Evolutionary conservation across 1,140 invertebrate species (phyloP), one percentile per base, ranked within the genome.

Genomic region (Aphis craccivora): DNA sequence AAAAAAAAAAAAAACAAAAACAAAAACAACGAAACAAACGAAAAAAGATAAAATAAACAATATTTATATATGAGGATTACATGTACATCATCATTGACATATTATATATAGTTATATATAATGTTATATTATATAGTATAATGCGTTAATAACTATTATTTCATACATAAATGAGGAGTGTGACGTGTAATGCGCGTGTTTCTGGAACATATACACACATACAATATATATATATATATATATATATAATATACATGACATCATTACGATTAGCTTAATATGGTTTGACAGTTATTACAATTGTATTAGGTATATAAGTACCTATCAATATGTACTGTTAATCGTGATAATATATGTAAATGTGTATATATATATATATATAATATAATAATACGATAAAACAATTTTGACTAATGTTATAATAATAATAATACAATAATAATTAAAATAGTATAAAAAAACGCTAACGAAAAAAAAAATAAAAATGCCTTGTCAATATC

Each of bases 151-250:
- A 90, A 90, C 89, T 67, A 90, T 90, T 90, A 55, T 90, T 90
- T 76, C 48, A 81, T 45, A 55, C 45, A 91, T 76, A 91, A 81
- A 67, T 67, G 60, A 91, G 55, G 43, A 43, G 60, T 45, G 35
- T 90, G 60, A 67, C 60, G 90, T 91, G 90, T 91, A 51, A 81
- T 25, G 87, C 87, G 67, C 51, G 45, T 86, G 37, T 83, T 37
- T 93, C 9, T 35, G 45, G 81, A 53, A 93, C 76, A 93, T 84
- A 93, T 84, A 93, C 81, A 93, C 91, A 93, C 48, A 93, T 53
- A 93, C 14, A 48, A 81, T 91, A 89, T 53, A 91, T 51, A 67
- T n/a, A 81, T 91, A 89, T 53, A 91, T 51, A 67, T n/a, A 60
- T 30, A 67, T 51, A 81, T 91, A 67, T n/a, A 67, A 91, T 51